phyloP scores from a whole-genome alignment of 2,113 vertebrate species.

The Rhodinocichla rosea region DNA sequence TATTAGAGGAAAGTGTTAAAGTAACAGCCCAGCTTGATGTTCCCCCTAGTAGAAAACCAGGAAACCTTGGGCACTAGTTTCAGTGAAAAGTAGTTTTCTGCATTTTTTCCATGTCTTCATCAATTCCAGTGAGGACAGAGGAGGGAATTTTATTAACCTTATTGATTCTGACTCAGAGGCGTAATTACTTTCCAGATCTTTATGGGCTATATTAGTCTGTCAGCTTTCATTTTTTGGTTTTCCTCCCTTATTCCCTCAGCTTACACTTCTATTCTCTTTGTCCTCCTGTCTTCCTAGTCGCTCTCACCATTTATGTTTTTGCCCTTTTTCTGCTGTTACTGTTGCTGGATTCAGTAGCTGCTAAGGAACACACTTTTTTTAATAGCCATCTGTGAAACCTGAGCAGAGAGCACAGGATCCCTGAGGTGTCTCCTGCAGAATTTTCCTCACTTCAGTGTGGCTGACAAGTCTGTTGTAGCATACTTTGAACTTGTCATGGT shows the following conservation, averaged over 20 bases:
- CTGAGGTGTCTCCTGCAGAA: neutral
- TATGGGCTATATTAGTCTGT: neutral
- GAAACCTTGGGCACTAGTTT: neutral
- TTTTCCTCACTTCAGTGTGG: neutral
- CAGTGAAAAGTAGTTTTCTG: neutral
- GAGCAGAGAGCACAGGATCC: neutral
- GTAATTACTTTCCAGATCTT: conserved; percentile 35
- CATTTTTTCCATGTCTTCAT: neutral
- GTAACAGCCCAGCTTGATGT: neutral
- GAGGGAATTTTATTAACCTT: conserved; percentile 37
- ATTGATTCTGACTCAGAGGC: conserved; percentile 32
- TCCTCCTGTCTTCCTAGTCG: neutral
- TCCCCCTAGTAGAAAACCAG: neutral
- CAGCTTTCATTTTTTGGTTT: conserved; percentile 43
- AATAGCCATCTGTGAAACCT: neutral
- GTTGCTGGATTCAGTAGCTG: neutral
- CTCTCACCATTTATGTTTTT: neutral
- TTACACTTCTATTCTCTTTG: neutral
- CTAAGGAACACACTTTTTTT: neutral
- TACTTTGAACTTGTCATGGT: neutral
- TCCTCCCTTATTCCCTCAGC: neutral
- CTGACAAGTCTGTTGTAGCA: neutral
- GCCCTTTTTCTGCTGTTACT: neutral
- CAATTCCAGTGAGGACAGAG: neutral
- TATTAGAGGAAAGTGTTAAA: neutral